Evolutionary conservation across 2,113 vertebrate species (phyloP), one percentile per base, ranked within the genome.

Genomic region (Hemichromis elongatus): DNA sequence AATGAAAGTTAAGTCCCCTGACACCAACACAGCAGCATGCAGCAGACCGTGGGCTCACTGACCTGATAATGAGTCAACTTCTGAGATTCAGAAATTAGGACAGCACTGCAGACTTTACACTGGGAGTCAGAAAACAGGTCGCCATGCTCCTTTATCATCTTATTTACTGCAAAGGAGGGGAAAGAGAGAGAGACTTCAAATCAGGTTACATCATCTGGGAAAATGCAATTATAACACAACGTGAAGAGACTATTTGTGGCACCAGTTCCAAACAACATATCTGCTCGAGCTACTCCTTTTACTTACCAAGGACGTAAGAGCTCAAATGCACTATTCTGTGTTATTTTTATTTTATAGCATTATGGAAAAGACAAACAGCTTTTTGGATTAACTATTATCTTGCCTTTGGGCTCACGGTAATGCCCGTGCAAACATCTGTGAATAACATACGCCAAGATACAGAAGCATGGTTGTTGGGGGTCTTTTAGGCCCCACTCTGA

Each of bases 11-110:
- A 21, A 37, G 24, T 86, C 80, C 56, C 68, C 12, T 24, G 61
- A 73, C 66, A 18, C 2, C 14, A 33, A 1, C 61, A 84, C 5
- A 28, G 47, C 26, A 73, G n/a, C 80, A 66, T 21, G 54, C 61
- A 78, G 52, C 68, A 84, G 35, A 50, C 30, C 5, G 28, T 30
- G 73, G 45, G 61, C 61, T 86, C 82, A 88, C 96, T 89, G 95
- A 99, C 99, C 98, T 98, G 98, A 92, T 99, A 99, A 93, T 99
- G 98, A 70, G 98, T 98, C 91, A 99, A 96, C 90, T 98, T 97
- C 95, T 99, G 99, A 50, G 98, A 99, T 90, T 99, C 97, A 2
- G 98, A 99, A 93, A 98, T 99, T 61, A 99, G 97, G 92, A 97
- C 95, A 77, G 99, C 99, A 28, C 96, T 99, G 95, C 99, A 99